phyloP scores from a whole-genome alignment of 2,113 vertebrate genomes.

The Mola mola region DNA sequence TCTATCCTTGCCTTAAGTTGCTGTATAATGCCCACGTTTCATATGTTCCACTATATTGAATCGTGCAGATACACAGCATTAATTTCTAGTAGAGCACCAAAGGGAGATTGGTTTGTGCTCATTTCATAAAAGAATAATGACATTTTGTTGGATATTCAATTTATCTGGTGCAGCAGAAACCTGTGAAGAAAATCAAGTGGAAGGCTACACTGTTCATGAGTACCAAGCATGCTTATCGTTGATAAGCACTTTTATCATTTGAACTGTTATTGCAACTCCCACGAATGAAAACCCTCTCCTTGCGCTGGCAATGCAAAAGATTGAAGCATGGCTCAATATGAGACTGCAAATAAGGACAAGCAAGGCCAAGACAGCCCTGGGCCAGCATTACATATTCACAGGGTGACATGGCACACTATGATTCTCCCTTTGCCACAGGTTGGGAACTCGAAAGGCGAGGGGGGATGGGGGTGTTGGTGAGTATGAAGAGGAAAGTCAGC shows the following conservation, averaged over 20 bases:
- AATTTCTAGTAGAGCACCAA: too few relatives aligned
- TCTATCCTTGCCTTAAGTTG: too few relatives aligned
- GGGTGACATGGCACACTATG: slow-evolving; percentile 78
- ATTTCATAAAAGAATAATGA: not conserved
- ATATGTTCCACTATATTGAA: not conserved
- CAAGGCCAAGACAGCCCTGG: slow-evolving; percentile 68
- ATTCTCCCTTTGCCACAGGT: slow-evolving; percentile 67
- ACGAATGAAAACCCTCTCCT: slow-evolving; percentile 26
- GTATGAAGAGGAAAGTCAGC: slow-evolving; percentile 61
- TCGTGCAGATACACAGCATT: too few relatives aligned
- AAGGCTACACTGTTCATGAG: slow-evolving; percentile 37
- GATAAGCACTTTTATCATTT: slow-evolving; percentile 42
- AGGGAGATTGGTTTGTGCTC: not conserved
- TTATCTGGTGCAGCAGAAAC: slow-evolving; percentile 16
- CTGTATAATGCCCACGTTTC: not conserved
- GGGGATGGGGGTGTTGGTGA: slow-evolving; percentile 27
- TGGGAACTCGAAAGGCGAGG: slow-evolving; percentile 58
- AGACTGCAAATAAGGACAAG: slow-evolving; percentile 72
- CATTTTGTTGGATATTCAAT: not conserved
- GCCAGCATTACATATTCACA: slow-evolving; percentile 73
- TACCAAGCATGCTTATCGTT: slow-evolving; percentile 50
- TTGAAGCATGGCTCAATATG: slow-evolving; percentile 64
- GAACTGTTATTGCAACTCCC: slow-evolving; percentile 46
- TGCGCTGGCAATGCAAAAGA: slow-evolving; percentile 61
- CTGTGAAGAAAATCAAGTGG: slow-evolving; percentile 18